Conservation (phyloP, 2,797 vertebrate species). For the Gallinago stenura region DNA sequence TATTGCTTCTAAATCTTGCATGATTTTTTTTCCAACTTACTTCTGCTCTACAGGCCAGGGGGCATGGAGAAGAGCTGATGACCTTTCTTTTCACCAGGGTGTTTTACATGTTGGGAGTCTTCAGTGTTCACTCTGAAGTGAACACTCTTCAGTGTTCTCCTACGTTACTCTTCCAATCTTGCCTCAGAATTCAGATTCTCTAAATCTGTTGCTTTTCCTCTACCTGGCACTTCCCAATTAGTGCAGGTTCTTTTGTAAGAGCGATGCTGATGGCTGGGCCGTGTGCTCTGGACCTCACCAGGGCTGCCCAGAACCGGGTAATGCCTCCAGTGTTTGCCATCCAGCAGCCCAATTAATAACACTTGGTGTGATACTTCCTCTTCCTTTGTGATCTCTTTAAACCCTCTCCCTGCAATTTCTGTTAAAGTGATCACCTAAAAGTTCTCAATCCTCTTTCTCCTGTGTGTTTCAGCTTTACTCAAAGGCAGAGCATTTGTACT, state of each 20-base stretch:
- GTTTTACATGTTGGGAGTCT: background rate
- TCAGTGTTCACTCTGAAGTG: no score
- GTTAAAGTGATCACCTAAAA: no score
- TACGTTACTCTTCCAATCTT: rapidly evolving
- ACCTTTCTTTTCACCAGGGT: background rate
- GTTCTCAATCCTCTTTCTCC: background rate
- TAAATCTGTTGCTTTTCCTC: background rate
- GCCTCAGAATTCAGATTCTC: background rate
- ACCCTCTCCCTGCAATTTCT: background rate
- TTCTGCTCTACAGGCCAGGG: no score
- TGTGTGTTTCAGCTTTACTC: background rate
- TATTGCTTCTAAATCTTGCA: background rate
- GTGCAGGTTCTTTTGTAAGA: background rate
- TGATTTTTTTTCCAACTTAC: background rate
- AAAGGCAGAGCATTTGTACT: rapidly evolving
- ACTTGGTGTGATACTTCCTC: rapidly evolving
- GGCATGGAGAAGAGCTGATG: background rate
- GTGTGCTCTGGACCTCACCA: background rate
- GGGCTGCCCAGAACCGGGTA: background rate
- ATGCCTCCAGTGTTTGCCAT: background rate
- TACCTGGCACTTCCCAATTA: background rate
- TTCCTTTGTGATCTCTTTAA: background rate
- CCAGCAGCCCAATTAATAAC: rapidly evolving
- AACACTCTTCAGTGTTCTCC: background rate
- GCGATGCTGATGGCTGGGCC: background rate